phyloP scores from a whole-genome alignment of 2,797 vertebrate genomes.

The Cyclura pinguis region DNA sequence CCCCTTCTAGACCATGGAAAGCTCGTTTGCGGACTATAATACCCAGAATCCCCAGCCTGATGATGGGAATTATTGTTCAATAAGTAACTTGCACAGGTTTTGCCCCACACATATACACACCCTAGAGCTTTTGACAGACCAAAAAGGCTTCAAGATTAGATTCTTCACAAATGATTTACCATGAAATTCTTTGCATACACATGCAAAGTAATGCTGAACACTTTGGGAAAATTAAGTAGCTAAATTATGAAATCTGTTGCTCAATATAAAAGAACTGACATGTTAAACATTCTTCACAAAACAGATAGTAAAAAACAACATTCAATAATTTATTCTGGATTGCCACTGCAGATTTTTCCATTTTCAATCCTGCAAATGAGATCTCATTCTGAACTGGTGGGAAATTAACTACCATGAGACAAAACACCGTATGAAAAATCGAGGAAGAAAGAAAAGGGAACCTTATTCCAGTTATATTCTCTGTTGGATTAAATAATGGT shows the following conservation, averaged over 20 bases:
- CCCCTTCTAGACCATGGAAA: too few species aligned
- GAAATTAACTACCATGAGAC: slow-evolving; percentile 31
- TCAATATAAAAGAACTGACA: background rate
- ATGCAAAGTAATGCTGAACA: background rate
- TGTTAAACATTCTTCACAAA: background rate
- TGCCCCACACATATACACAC: background rate
- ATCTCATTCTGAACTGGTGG: background rate
- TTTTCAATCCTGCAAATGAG: background rate
- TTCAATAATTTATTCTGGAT: background rate
- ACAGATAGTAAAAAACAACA: background rate
- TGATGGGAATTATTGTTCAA: too few species aligned
- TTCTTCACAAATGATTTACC: background rate
- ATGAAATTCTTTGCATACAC: too few species aligned
- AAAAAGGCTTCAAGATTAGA: background rate
- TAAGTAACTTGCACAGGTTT: too few species aligned
- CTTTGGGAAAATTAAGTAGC: background rate
- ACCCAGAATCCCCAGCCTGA: too few species aligned
- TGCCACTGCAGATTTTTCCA: background rate
- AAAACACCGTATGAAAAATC: too few species aligned
- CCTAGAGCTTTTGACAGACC: background rate
- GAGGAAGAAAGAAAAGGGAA: background rate
- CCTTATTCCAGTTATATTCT: background rate
- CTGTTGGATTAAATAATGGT: background rate
- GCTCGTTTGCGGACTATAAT: background rate
- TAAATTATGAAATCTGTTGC: background rate